Evolutionary conservation across 2,113 vertebrate genomes (phyloP).

Genomic region (Syngnathus typhle): DNA sequence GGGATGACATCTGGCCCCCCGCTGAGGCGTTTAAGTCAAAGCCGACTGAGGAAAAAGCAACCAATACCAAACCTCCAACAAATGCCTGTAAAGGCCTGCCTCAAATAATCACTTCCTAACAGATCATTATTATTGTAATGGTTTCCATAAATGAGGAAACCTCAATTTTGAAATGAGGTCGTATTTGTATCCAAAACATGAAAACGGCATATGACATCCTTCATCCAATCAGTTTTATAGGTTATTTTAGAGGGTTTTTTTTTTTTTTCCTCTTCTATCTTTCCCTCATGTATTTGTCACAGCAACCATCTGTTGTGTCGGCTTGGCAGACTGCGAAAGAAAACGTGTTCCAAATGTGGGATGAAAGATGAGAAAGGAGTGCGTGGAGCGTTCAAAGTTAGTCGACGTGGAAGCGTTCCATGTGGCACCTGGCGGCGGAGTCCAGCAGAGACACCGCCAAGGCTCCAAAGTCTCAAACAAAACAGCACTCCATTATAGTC

Average conservation of each 20-base stretch:
- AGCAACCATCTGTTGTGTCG: slow-evolving; percentile 5
- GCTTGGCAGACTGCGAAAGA: not conserved
- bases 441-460: not conserved
- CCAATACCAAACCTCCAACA: not conserved
- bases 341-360: slow-evolving; percentile 4
- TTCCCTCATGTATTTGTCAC: slow-evolving; percentile 3
- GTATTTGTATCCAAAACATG: not conserved
- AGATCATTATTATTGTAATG: too few species aligned
- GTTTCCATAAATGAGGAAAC: not conserved
- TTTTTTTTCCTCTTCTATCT: too few species aligned
- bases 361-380: not conserved
- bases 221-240: not conserved
- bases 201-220: not conserved
- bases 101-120: too few species aligned
- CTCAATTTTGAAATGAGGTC: not conserved
- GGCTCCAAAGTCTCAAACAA: not conserved
- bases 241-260: not conserved
- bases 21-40: not conserved
- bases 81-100: not conserved
- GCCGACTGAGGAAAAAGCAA: not conserved
- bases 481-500: not conserved
- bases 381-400: not conserved
- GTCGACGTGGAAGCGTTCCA: slow-evolving; percentile 1
- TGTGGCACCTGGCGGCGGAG: not conserved
- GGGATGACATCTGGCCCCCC: not conserved